Base-by-base conservation (phyloP, 2,888 invertebrate species). In the Alitta virens region DNA sequence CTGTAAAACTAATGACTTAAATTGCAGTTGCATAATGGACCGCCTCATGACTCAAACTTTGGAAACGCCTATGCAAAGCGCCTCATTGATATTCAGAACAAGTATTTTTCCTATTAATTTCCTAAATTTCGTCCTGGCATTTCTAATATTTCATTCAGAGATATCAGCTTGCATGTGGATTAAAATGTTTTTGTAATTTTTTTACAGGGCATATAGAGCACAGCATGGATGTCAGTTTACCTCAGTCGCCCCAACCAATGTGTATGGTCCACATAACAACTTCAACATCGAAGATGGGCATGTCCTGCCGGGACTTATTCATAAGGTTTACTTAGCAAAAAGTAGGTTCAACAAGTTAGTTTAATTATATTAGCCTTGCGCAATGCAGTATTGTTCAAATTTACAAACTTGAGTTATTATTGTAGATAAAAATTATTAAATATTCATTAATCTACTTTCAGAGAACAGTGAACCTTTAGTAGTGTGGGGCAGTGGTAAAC, bases 1-100 rank as follows among this genome's bases (percentile, higher is more conserved):
- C 98, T 82, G 99, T 99, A 85, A 91, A 91, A 0, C 98, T 98
- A 98, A 94, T 96, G 81, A 78, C 79, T 70, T 16, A 9, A 52
- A 5, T 71, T 85, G 53, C 76, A 94, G 94, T 86, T 96, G 56
- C 98, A 99, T 81, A 91, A 92, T 83, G 99, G 99, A 0, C 94
- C 97, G 0, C 99, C 99, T 0, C 99, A 99, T 84, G 84, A 88
- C 1, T 97, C 97, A 1, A 99, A 99, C 83, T 98, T 91, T 85
- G 99, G 99, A 0, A 99, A 99, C 81, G 94, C 97, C 73, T 94
- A 96, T 83, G 97, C 99, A 0, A 99, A 99, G 83, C 87, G 99
- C 72, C 87, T 99, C 86, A 93, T 99, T 73, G 98, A 99, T 83
- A 85, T 98, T 33, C 87, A 91, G 70, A 99, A 98, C 83, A 76